phyloP scores from a whole-genome alignment of 2,797 vertebrate species.

The Sebastes flavidus region DNA sequence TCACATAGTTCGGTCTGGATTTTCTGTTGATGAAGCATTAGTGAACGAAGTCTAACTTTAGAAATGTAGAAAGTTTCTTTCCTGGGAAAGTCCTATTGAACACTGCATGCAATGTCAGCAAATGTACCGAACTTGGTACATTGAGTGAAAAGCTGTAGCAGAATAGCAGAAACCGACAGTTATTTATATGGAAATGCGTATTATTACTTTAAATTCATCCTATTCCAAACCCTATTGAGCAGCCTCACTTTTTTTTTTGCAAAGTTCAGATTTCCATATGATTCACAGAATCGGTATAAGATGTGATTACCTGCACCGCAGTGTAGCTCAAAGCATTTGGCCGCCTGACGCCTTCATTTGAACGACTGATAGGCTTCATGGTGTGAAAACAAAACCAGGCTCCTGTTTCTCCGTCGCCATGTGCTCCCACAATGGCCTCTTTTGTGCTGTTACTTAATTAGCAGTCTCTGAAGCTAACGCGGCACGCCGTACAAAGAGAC shows the following conservation, averaged over 20 bases:
- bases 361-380: slow-evolving; percentile 5
- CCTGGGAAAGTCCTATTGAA: background rate
- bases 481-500: slow-evolving; percentile 4
- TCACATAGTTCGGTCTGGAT: background rate
- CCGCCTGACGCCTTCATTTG: background rate
- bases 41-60: background rate
- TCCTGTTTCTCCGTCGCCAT: slow-evolving; percentile 12
- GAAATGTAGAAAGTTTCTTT: background rate
- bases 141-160: background rate
- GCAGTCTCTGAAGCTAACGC: slow-evolving; percentile 54
- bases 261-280: background rate
- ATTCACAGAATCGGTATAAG: background rate
- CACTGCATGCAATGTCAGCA: background rate
- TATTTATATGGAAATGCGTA: slow-evolving; percentile 9
- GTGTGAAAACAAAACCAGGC: slow-evolving; percentile 12
- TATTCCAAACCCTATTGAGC: too few species aligned
- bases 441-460: slow-evolving; percentile 63
- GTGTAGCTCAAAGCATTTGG: background rate
- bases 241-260: background rate
- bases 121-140: background rate
- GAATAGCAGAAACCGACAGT: background rate
- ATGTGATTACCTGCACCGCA: background rate
- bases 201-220: background rate
- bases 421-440: slow-evolving; percentile 40
- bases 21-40: background rate